Percentiles rank a stretch among this genome's conserved stretches.
phyloP scores from a whole-genome alignment of 2,797 vertebrate species.

The Dromococcyx pavoninus region DNA sequence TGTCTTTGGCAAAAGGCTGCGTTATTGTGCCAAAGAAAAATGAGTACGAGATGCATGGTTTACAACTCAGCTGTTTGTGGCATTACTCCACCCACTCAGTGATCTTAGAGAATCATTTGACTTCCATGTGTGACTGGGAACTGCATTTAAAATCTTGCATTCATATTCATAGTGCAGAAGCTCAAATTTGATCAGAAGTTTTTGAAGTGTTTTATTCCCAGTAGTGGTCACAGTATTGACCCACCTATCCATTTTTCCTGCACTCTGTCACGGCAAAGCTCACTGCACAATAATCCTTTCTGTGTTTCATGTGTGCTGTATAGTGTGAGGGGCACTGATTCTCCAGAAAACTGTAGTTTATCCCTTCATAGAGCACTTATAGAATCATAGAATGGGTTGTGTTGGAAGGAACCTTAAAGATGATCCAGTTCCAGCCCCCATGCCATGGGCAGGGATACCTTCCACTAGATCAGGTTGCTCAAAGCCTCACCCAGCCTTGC shows the following conservation, averaged over 20 bases:
- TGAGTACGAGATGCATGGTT: not conserved
- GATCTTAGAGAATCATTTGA: not conserved
- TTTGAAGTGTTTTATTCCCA: not conserved
- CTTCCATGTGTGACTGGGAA: not conserved
- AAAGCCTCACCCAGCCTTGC: no score
- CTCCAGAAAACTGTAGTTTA: not conserved
- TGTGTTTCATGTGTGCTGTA: not conserved
- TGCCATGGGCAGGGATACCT: no score
- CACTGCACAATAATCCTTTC: not conserved
- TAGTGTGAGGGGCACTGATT: not conserved
- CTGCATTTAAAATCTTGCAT: not conserved
- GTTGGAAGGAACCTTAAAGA: no score
- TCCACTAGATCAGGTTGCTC: no score
- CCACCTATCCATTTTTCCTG: not conserved
- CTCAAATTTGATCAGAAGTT: not conserved
- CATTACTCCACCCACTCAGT: constrained; percentile 6
- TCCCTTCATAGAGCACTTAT: not conserved
- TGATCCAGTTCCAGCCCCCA: no score
- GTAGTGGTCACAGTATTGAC: not conserved
- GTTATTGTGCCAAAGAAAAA: not conserved
- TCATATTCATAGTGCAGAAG: not conserved
- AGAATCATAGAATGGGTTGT: no score
- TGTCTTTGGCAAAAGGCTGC: not conserved
- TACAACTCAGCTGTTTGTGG: constrained; percentile 26
- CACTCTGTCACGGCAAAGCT: not conserved